Evolutionary conservation across 2,888 invertebrate genomes (phyloP).

Genomic region (Nephrotoma appendiculata): DNA sequence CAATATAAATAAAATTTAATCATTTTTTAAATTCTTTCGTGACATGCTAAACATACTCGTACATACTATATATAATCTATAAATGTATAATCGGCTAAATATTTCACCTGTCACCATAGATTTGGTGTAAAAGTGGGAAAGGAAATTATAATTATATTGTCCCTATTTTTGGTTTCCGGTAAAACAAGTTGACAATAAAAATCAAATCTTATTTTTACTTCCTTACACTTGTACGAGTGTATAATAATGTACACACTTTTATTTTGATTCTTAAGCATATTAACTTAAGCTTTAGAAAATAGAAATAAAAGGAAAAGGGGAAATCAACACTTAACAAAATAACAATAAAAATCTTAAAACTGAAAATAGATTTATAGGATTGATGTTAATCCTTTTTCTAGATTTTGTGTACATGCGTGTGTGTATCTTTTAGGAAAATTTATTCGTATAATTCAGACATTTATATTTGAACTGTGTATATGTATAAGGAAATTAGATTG

Average conservation of each 20-base stretch:
- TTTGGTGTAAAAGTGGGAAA: not conserved
- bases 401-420: not conserved
- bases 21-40: too few species aligned
- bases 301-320: not conserved
- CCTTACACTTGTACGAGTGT: not conserved
- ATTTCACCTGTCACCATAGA: not conserved
- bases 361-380: not conserved
- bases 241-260: not conserved
- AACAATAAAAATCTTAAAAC: not conserved
- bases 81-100: too few species aligned
- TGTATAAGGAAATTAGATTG: not conserved
- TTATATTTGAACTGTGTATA: not conserved
- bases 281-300: not conserved
- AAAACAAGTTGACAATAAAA: not conserved
- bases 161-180: not conserved
- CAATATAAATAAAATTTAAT: too few species aligned
- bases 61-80: too few species aligned
- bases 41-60: too few species aligned
- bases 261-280: not conserved
- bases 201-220: not conserved
- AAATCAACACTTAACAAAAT: not conserved
- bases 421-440: not conserved
- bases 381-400: not conserved
- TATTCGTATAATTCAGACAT: not conserved
- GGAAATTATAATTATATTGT: not conserved